Conservation (phyloP, 2,797 vertebrate species). For the Pteronotus mesoamericanus region DNA sequence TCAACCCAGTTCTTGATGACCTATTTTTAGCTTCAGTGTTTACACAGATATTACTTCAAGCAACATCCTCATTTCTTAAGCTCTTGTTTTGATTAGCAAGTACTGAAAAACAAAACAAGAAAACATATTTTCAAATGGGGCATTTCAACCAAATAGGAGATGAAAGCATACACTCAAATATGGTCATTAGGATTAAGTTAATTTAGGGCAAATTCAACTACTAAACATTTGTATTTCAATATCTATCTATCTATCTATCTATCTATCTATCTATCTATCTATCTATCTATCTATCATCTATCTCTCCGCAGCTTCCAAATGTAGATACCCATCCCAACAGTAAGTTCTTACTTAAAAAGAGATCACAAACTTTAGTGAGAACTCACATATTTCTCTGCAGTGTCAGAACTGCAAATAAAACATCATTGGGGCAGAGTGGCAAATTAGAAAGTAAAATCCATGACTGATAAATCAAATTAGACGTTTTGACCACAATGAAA, state of each 20-base stretch:
- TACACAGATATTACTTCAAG: conserved; percentile 16
- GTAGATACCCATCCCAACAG: neutral
- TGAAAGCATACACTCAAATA: neutral
- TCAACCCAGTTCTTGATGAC: conserved; percentile 26
- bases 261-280: neutral
- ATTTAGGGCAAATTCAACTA: neutral
- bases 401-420: neutral
- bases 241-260: neutral
- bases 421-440: neutral
- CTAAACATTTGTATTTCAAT: neutral
- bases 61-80: conserved; percentile 57
- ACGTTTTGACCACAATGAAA: neutral
- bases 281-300: neutral
- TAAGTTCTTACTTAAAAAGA: neutral
- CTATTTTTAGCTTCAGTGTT: conserved; percentile 61
- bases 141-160: neutral
- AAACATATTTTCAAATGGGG: neutral
- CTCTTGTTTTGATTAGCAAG: neutral
- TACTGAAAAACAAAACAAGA: neutral
- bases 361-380: neutral
- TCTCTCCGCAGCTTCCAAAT: neutral
- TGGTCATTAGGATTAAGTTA: neutral
- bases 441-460: conserved; percentile 21
- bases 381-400: neutral
- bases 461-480: neutral